A percentile compares a stretch with the other conserved stretches of the same genome.
These are phyloP conservation scores for Heliconius ethilla DNA, from an alignment of 2,888 invertebrate genomes.

Conservation along the genomic window DNA sequence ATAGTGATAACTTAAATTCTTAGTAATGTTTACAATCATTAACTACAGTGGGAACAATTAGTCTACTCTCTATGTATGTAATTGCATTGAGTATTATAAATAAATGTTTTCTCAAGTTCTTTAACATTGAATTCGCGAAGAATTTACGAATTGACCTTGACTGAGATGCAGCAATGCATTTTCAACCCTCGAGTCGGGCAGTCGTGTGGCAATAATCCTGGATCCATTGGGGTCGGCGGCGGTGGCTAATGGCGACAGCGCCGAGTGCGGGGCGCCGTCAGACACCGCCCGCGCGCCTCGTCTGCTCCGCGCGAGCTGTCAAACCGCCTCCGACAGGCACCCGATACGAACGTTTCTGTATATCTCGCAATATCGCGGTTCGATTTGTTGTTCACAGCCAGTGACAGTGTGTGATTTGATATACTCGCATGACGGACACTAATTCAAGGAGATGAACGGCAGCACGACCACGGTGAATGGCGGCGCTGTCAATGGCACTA, in stretches of 20 bases:
- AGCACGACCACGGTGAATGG: constrained; percentile 80
- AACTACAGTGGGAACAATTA: background rate
- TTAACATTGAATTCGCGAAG: constrained; percentile 44
- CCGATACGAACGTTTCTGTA: constrained; percentile 76
- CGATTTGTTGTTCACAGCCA: constrained; percentile 68
- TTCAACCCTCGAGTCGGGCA: constrained; percentile 72
- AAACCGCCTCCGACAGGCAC: constrained; percentile 80
- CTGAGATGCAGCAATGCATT: constrained; percentile 69
- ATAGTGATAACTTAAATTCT: background rate
- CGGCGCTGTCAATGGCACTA: constrained; percentile 76
- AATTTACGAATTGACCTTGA: constrained; percentile 68
- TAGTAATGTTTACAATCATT: background rate
- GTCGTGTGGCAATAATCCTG: constrained; percentile 70
- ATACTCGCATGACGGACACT: constrained; percentile 74
- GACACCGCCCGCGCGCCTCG: constrained; percentile 66
- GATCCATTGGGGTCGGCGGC: constrained; percentile 60
- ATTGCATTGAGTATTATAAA: constrained; percentile 5
- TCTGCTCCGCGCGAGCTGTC: constrained; percentile 74
- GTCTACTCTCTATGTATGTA: background rate
- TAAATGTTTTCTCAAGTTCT: constrained; percentile 33
- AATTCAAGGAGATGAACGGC: constrained; percentile 78
- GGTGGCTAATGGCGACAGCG: constrained; percentile 59
- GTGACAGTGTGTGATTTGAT: constrained; percentile 74
- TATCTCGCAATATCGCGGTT: constrained; percentile 65
- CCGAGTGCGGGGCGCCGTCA: constrained; percentile 56